Evolutionary conservation across 2,797 vertebrate genomes (phyloP).

Genomic region (Phalloptychus januarius): DNA sequence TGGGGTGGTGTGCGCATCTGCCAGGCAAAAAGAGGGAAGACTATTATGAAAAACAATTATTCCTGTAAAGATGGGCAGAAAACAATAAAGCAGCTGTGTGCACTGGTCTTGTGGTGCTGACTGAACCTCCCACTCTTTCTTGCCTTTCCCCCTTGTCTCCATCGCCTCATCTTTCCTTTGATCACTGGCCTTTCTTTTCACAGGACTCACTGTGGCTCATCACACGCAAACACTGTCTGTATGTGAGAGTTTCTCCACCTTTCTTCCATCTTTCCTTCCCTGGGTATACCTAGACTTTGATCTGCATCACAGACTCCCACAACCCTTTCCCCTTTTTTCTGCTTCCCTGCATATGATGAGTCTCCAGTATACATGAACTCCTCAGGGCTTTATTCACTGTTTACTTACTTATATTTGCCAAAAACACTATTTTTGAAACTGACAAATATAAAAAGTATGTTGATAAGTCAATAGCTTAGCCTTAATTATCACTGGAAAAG

Average conservation of each 20-base stretch:
- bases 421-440: background rate
- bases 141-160: conserved; percentile 37
- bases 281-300: conserved; percentile 70
- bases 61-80: conserved; percentile 44
- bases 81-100: conserved; percentile 54
- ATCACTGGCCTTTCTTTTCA: conserved; percentile 72
- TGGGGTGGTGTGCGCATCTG: conserved; percentile 31
- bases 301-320: conserved; percentile 65
- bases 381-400: conserved; percentile 33
- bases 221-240: conserved; percentile 21
- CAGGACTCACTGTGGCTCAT: conserved; percentile 46
- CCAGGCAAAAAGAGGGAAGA: conserved; percentile 27
- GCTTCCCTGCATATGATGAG: conserved; percentile 34
- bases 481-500: conserved; percentile 6
- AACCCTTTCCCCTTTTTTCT: conserved; percentile 47
- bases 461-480: background rate
- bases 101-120: conserved; percentile 46
- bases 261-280: conserved; percentile 55
- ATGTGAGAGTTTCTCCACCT: conserved; percentile 41
- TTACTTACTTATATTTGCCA: conserved; percentile 16
- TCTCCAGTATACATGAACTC: conserved; percentile 25
- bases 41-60: conserved; percentile 57
- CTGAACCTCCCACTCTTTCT: conserved; percentile 50
- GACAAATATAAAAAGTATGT: background rate
- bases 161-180: conserved; percentile 71